A percentile compares a stretch with the other conserved stretches of the same genome.
phyloP scores from a whole-genome alignment of 2,888 invertebrate species.

The Erebia palarica region DNA sequence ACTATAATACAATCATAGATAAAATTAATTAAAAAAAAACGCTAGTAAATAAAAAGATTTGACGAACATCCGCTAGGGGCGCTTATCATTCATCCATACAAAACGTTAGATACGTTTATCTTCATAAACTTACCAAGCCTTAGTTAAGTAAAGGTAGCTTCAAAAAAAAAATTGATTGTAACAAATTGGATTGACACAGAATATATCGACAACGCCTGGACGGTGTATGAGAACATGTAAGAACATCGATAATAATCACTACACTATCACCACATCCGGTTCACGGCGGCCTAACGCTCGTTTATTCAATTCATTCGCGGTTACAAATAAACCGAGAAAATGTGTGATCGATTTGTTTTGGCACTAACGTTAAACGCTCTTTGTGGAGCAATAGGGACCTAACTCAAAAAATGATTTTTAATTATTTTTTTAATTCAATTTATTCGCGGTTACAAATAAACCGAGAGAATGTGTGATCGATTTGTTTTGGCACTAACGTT shows the following conservation, averaged over 20 bases:
- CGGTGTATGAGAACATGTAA: slow-evolving; percentile 38
- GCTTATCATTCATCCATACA: neutral
- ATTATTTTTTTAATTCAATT: too few species aligned
- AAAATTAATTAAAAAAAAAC: neutral
- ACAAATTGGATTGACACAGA: slow-evolving; percentile 13
- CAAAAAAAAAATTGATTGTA: too few species aligned
- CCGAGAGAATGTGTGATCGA: slow-evolving; percentile 8
- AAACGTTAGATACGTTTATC: neutral
- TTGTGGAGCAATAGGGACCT: neutral
- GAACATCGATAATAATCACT: slow-evolving; percentile 27
- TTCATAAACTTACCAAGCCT: neutral
- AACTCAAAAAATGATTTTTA: too few species aligned
- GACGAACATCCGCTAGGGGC: neutral
- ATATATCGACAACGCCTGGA: slow-evolving; percentile 38
- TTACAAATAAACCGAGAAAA: slow-evolving; percentile 21
- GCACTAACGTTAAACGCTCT: slow-evolving; percentile 7
- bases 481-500: slow-evolving; percentile 10
- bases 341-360: slow-evolving; percentile 7
- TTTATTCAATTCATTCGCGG: slow-evolving; percentile 14
- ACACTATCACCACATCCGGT: slow-evolving; percentile 4
- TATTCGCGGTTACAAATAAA: slow-evolving; percentile 21
- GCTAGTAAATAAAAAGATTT: neutral
- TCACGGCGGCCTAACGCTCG: slow-evolving; percentile 3
- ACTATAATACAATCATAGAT: neutral
- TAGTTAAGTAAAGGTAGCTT: neutral